Base-by-base conservation (phyloP, 2,888 invertebrate genomes). In the Eupithecia subfuscata region DNA sequence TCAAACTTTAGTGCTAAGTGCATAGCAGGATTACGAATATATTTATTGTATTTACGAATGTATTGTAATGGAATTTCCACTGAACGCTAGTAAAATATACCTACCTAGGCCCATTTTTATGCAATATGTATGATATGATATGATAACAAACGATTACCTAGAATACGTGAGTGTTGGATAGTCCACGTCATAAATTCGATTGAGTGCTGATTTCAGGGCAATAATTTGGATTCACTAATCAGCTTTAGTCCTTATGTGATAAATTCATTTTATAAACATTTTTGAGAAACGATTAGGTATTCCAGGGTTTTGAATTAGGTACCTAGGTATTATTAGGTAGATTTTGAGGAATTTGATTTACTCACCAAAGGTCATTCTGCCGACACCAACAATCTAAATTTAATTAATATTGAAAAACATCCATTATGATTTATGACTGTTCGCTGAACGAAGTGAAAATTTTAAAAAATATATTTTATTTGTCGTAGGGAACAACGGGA, bases 401-500 rank as follows among this genome's bases (percentile, higher is more conserved):
- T 45, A 16, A 16, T 18, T 7, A 16, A 3, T 22, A 56, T 56
- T 56, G 52, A 56, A 56, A 56, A 22, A 56, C 52, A n/a, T n/a
- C 4, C 52, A 63, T 63, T 63, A 63, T 30, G 63, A 63, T 34
- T 34, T 34, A 34, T 37, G 37, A 37, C 37, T 37, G 34, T 4
- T 65, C 4, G 37, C 67, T 68, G 37, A 22, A 25, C 2, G 37
- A n/a, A 6, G 5, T 45, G 45, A 45, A 2, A 6, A 48, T 48
- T 5, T n/a, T 16, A 67, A 16, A n/a, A 40, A 40, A 16, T 30
- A 3, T 45, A 34, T 70, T 69, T 43, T 71, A 37, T 37, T 82
- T 83, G 77, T 79, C 95, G 77, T 95, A 97, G 97, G 97, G 92
- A 96, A 96, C 95, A 96, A 95, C 91, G 96, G 96, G 87, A 97